Evolutionary conservation across 2,113 vertebrate genomes (phyloP), one percentile per base, ranked within the genome.

Genomic region (Cromileptes altivelis): DNA sequence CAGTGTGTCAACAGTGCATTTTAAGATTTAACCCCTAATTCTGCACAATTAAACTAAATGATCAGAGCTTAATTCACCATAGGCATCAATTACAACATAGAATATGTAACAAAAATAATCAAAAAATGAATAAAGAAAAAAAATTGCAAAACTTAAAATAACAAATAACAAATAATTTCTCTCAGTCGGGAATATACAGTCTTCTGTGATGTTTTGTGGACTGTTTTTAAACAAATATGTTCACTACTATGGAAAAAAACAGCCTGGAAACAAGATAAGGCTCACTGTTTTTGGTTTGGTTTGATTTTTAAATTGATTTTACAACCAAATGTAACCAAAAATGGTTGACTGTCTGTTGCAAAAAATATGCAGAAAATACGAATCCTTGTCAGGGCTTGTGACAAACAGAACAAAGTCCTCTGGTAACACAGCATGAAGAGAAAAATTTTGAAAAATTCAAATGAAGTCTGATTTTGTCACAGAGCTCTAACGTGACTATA

Each of bases 101-200:
- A 50, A 74, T 21, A 23, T 60, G 33, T 4, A 49, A 53, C 75
- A 15, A 74, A 49, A 56, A 19, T 13, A 0, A 17, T 4, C 3
- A 53, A 80, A 58, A 72, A 68, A 70, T 62, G 2, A 70, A 8
- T 30, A 53, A 81, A 57, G 75, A 8, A 69, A 37, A 72, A 74
- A 0, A 64, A 64, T 1, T 67, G 4, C 27, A 78, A 40, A 60
- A 27, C 18, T 33, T 23, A 13, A 8, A 56, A 4, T 14, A 65
- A 55, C 12, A 83, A 77, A 64, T 27, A 70, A 21, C 19, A 86
- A 70, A 52, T 37, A 33, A 33, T 33, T 62, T 72, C 70, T 64
- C 70, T 0, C 30, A 77, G 82, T 83, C 67, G 25, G 13, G 19
- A 67, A 33, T 4, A 70, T 55, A 67, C 37, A 21, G 2, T 14